A percentile compares a stretch with the other conserved stretches of the same genome.
Evolutionary conservation across 2,797 vertebrate genomes (phyloP).

Genomic region (Capromys pilorides): DNA sequence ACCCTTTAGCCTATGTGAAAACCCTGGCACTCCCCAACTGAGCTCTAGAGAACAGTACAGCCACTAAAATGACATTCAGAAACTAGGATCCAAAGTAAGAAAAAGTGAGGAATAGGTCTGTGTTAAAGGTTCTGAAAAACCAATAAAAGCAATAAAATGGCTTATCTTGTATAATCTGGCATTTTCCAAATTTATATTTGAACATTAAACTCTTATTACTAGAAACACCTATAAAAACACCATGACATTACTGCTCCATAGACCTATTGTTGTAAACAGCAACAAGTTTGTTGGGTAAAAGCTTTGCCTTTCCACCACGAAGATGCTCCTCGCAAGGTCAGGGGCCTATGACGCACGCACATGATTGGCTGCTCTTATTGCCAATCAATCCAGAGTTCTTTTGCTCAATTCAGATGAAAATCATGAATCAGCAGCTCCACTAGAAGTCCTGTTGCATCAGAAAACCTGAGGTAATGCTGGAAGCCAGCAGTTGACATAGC

Average conservation of each 20-base stretch:
- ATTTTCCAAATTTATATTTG: not conserved
- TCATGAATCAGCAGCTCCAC: not conserved
- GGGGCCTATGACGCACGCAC: rapidly evolving
- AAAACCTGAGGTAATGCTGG: not conserved
- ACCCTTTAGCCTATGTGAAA: not conserved
- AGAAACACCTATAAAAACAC: not conserved
- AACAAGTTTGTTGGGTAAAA: not conserved
- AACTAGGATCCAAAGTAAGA: not conserved
- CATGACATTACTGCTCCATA: not conserved
- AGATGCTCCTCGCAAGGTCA: not conserved
- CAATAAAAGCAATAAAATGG: not conserved
- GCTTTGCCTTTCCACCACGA: not conserved
- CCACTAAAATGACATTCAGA: not conserved
- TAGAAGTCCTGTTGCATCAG: not conserved
- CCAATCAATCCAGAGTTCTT: not conserved
- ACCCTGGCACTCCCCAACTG: not conserved
- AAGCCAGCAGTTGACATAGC: not conserved
- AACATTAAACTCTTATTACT: not conserved
- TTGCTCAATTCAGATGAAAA: not conserved
- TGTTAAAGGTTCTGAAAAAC: not conserved
- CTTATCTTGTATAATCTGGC: not conserved
- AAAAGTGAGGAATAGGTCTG: not conserved
- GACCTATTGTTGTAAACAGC: not conserved
- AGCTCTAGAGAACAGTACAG: not conserved
- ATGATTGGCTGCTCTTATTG: not conserved